Base-by-base conservation (phyloP, 23 tunicate species). In the Styela clava region DNA sequence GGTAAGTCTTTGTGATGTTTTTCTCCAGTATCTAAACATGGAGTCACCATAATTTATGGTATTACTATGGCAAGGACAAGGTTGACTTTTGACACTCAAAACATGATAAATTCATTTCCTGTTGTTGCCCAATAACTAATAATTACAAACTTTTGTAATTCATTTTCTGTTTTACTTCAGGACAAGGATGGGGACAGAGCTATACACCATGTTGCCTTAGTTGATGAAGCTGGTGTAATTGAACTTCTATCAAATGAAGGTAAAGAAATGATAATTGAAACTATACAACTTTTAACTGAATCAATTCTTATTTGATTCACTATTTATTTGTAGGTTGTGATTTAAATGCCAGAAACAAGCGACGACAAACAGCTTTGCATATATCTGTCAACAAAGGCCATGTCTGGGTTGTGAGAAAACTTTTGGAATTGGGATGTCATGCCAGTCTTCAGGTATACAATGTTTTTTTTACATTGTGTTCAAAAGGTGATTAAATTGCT, bases 171-270 rank as follows among this genome's bases (percentile, higher is more conserved):
- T n/a, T 74, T 19, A 27, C 20, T 56, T 22, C 62, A 86, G 95
- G 99, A 95, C 78, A 89, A 84, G 79, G 95, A 90, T 68, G 99
- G 99, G 23, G 94, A 95, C 62, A 72, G 99, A 1, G 95, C 94
- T 0, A 86, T 95, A 35, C 99, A 95, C 62, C 95, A 95, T 61
- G 85, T 89, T 16, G 91, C 95, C 1, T 62, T 89, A n/a, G 96
- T 79, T 21, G 99, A 89, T 80, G 92, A 86, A 77, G 88, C 92
- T 1, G 86, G 89, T 2, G 91, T 86, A 1, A 83, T 95, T 23
- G 86, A 86, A 34, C 52, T 89, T 51, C 86, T 95, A 1, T 86
- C 85, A 64, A 80, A 78, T 35, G 92, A 69, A 84, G 99, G 99
- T 84, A 52, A 31, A n/a, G n/a, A n/a, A n/a, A n/a, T n/a, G n/a